Conservation (phyloP, 1,140 invertebrate genomes). For the Hycleus cichorii region DNA sequence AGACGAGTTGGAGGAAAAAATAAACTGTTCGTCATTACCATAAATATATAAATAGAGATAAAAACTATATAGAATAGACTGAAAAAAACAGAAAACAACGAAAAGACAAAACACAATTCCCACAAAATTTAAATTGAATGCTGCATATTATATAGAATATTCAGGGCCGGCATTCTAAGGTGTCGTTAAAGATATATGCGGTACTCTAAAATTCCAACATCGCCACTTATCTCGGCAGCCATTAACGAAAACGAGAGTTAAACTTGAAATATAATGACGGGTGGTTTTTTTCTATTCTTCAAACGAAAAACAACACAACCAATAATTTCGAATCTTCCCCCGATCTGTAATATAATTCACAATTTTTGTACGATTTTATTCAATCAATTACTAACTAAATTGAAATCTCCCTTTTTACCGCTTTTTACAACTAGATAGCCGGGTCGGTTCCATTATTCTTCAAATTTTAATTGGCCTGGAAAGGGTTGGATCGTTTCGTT, state of each 20-base stretch:
- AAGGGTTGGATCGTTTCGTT: neutral
- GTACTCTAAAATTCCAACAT: constrained; percentile 30
- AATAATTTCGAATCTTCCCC: neutral
- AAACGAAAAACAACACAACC: constrained; percentile 14
- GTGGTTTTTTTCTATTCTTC: constrained; percentile 13
- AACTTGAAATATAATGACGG: constrained; percentile 24
- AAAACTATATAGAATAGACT: too few relatives aligned
- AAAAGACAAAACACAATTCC: constrained; percentile 32
- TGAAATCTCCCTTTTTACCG: neutral
- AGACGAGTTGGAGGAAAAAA: too few relatives aligned
- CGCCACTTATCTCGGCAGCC: constrained; percentile 28
- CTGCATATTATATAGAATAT: constrained; percentile 39
- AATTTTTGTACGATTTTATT: too few relatives aligned
- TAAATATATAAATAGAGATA: constrained; percentile 35
- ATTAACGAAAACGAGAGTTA: constrained; percentile 34
- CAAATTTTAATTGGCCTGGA: constrained; percentile 7
- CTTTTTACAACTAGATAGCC: too few relatives aligned
- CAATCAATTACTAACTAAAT: neutral
- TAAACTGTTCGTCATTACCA: constrained; percentile 26
- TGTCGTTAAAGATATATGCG: constrained; percentile 36
- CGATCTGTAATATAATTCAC: too few relatives aligned
- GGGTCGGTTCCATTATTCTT: neutral
- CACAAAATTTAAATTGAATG: constrained; percentile 39
- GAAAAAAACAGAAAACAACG: constrained; percentile 28
- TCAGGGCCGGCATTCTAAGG: constrained; percentile 35